A percentile compares a stretch with the other conserved stretches of the same genome.
Evolutionary conservation across 35 echinoderm and acorn worm species (phyloP).

Genomic region (Lytechinus pictus): DNA sequence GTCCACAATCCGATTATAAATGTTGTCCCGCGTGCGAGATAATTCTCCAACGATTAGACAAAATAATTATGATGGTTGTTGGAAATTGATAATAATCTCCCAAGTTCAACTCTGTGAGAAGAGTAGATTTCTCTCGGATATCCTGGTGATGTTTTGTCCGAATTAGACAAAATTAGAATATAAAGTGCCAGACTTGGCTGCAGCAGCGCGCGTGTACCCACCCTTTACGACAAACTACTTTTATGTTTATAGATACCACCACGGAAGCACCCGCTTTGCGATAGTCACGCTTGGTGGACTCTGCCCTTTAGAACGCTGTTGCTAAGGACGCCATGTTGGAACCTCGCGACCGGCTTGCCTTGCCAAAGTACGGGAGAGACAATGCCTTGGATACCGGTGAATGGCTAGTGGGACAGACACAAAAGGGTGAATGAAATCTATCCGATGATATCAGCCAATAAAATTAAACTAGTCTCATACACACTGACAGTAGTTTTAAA

Average conservation of each 20-base stretch:
- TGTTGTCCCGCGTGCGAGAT: conserved; percentile 33
- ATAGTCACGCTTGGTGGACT: conserved; percentile 53
- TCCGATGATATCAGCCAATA: conserved; percentile 32
- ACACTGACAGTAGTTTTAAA: neutral
- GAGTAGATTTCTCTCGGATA: conserved; percentile 16
- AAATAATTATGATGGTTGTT: neutral
- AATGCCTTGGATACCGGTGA: conserved; percentile 34
- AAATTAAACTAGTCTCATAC: conserved; percentile 18
- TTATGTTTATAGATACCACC: conserved; percentile 95
- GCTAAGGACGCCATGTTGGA: conserved; percentile 75
- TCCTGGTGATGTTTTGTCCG: neutral
- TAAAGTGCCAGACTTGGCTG: neutral
- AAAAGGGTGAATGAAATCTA: conserved; percentile 30
- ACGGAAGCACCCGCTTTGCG: conserved; percentile 23
- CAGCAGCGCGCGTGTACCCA: conserved; percentile 6
- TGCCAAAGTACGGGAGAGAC: neutral
- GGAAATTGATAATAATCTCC: conserved; percentile 11
- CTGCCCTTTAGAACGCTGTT: conserved; percentile 70
- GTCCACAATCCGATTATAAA: conserved; percentile 22
- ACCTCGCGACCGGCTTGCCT: conserved; percentile 45
- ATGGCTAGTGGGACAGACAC: neutral
- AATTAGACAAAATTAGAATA: conserved; percentile 47
- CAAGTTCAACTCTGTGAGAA: conserved; percentile 3
- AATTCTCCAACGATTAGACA: conserved; percentile 33
- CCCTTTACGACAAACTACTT: conserved; percentile 45